These are phyloP conservation scores for Pan troglodytes DNA, from an alignment of 2,113 vertebrate genomes.

Conservation along the genomic window NHGRI_mPanTro3-v2.1_pri NC_072401.2:121560501-121561000, in stretches of 20 bases:
- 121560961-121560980: accelerated
- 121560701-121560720: background rate
- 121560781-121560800: background rate
- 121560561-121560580: background rate
- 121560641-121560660: no score
- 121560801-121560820: background rate
- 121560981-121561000: background rate
- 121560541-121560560: background rate
- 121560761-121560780: background rate
- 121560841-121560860: background rate
- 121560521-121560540: background rate
- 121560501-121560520: background rate
- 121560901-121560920: no score
- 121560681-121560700: background rate
- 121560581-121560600: background rate
- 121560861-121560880: background rate
- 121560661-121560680: accelerated
- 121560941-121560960: no score
- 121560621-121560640: background rate
- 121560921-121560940: background rate
- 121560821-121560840: background rate
- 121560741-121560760: background rate
- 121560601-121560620: background rate
- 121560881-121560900: background rate
- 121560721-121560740: background rate